Base-by-base conservation (phyloP, 2,888 invertebrate genomes). In the Pristionchus maxplancki region DNA sequence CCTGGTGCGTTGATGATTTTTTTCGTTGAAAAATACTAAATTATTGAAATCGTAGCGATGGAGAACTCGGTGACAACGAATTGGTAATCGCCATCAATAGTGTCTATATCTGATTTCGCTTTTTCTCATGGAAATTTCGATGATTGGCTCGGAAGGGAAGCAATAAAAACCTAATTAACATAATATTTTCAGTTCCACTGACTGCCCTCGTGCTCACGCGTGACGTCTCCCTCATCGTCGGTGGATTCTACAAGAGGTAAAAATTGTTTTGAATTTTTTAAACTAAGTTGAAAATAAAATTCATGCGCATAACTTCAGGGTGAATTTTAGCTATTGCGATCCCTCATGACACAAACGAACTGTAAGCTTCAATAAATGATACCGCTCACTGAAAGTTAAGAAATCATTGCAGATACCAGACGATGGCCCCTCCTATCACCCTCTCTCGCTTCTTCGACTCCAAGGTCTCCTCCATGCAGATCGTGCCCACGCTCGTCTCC, bases 401-500 rank as follows among this genome's bases (percentile, higher is more conserved):
- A 2, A 58, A 1, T 28, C 50, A 50, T 50, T 53, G n/a, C 37
- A 64, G 85, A 85, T 85, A 85, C 64, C 62, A 85, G 64, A 64
- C 85, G 86, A 67, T 58, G 93, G 31, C 50, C 98, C 90, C 90
- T 17, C 92, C 92, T 9, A 74, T 92, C 48, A 87, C 86, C n/a
- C 91, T 93, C 13, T 81, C 90, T 74, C 89, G 91, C 40, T 94
- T 92, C 88, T 94, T 94, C 90, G 92, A 94, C 88, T 93, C 94
- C 0, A 92, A 93, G 53, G 93, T 94, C 37, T 93, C 93, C 0
- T 92, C 93, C 50, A 93, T 94, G 91, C 92, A 92, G 88, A 96
- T 99, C 85, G 97, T 97, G 31, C 99, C 99, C 11, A 98, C 98
- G 20, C 96, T 97, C 88, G 96, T 97, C 78, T 98, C 98, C 95